Evolutionary conservation across 2,113 vertebrate species (phyloP), one percentile per base, ranked within the genome.

Genomic region (Neopipo cinnamomea): DNA sequence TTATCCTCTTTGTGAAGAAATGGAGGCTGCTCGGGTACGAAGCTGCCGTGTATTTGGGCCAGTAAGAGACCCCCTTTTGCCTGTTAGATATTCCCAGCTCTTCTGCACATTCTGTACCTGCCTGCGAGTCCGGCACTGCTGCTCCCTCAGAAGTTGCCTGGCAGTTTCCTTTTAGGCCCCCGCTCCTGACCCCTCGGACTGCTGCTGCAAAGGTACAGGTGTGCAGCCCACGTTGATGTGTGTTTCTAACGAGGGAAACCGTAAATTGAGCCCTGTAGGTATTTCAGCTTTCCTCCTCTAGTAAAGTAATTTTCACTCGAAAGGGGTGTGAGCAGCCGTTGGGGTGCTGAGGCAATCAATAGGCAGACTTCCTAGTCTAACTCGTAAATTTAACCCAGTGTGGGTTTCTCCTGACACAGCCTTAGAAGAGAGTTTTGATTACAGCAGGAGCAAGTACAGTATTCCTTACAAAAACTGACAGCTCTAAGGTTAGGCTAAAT

Each of bases 161-260:
- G 35, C 11, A 5, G 12, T n/a, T 56, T 18, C 3, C 53, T 22
- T 21, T 11, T 6, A 22, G 8, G 10, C 6, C 19, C 22, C 42
- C 23, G 2, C 1, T 0, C 9, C 9, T n/a, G 8, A 35, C 6
- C 11, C 16, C 7, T 27, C 41, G 44, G 18, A 9, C 8, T 9
- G 1, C 15, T 19, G 3, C 20, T 71, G 33, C 27, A 15, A 55
- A 35, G 21, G 3, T 47, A 3, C 11, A 11, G 13, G 14, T n/a
- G 2, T n/a, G 18, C 21, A 14, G 44, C 25, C 14, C 4, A 0
- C 5, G 1, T 6, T 27, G 15, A 15, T 3, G 12, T 3, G 2
- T 33, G 11, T 47, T 56, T 39, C 15, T 30, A 12, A 8, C 4
- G 11, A 17, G 13, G 41, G 5, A 22, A 71, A 24, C 7, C 3